Conservation (phyloP, 2,113 vertebrate genomes). For the Zootoca vivipara region DNA sequence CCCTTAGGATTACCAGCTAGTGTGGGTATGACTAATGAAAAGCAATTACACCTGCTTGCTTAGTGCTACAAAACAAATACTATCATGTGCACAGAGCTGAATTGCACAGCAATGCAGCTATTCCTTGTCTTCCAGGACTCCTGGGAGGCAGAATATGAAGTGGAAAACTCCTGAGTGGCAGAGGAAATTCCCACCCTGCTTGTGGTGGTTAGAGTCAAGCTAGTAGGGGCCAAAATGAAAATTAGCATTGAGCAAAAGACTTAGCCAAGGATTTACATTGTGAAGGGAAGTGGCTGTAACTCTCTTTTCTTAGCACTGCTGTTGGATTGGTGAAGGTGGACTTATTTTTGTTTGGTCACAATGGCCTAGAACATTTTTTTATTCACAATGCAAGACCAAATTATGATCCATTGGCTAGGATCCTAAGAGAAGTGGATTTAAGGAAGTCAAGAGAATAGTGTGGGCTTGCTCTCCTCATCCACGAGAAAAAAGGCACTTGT, state of each 20-base stretch:
- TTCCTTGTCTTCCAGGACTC: background rate
- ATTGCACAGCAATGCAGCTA: background rate
- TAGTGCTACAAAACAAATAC: constrained; percentile 21
- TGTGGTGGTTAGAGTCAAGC: accelerated
- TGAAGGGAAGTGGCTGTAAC: background rate
- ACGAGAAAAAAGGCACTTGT: too few relatives aligned
- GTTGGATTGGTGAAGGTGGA: background rate
- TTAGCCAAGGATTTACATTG: background rate
- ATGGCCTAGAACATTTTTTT: background rate
- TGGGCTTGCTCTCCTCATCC: too few relatives aligned
- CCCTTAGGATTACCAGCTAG: background rate
- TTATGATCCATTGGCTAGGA: background rate
- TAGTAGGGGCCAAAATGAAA: accelerated
- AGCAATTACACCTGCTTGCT: constrained; percentile 24
- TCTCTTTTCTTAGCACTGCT: background rate
- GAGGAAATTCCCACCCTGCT: background rate
- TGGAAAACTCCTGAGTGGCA: background rate
- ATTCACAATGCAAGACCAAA: background rate
- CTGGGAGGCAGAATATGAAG: background rate
- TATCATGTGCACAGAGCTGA: background rate
- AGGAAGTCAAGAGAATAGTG: too few relatives aligned
- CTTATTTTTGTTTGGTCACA: background rate
- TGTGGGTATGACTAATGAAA: constrained; percentile 8
- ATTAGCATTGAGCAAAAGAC: accelerated
- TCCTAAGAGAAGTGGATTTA: too few relatives aligned